A percentile compares a stretch with the other conserved stretches of the same genome.
Evolutionary conservation across 2,888 invertebrate genomes (phyloP).

Genomic region (Zaprionus bogoriensis): DNA sequence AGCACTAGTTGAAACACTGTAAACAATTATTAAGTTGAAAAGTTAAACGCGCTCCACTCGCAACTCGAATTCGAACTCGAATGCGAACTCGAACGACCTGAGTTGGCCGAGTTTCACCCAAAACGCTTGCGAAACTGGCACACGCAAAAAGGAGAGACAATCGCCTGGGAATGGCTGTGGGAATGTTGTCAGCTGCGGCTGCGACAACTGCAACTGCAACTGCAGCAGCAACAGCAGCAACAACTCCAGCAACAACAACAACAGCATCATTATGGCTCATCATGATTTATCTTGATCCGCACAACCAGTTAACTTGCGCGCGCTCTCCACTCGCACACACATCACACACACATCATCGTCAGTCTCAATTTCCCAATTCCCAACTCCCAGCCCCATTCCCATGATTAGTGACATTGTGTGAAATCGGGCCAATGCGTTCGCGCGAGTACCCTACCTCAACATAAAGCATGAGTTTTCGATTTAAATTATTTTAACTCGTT

Average conservation of each 20-base stretch:
- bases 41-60: no score
- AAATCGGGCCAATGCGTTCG: slow-evolving; percentile 14
- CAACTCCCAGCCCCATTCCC: slow-evolving; percentile 46
- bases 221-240: not conserved
- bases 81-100: slow-evolving; percentile 2
- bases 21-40: no score
- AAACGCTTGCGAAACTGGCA: slow-evolving; percentile 45
- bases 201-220: not conserved
- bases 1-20: no score
- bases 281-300: slow-evolving; percentile 35
- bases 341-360: slow-evolving; percentile 7
- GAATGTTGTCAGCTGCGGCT: slow-evolving; percentile 36
- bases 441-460: slow-evolving; percentile 29
- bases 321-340: slow-evolving; percentile 6
- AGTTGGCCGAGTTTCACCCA: slow-evolving; percentile 45
- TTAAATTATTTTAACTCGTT: not conserved
- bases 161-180: slow-evolving; percentile 52
- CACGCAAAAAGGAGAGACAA: slow-evolving; percentile 52
- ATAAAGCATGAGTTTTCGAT: no score
- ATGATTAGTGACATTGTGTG: slow-evolving; percentile 44
- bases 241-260: slow-evolving; percentile 2
- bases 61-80: not conserved
- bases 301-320: slow-evolving; percentile 30
- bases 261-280: slow-evolving; percentile 25
- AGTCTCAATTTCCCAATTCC: slow-evolving; percentile 33